Conservation (phyloP, 2,113 vertebrate genomes). For the Chiloscyllium plagiosum region DNA sequence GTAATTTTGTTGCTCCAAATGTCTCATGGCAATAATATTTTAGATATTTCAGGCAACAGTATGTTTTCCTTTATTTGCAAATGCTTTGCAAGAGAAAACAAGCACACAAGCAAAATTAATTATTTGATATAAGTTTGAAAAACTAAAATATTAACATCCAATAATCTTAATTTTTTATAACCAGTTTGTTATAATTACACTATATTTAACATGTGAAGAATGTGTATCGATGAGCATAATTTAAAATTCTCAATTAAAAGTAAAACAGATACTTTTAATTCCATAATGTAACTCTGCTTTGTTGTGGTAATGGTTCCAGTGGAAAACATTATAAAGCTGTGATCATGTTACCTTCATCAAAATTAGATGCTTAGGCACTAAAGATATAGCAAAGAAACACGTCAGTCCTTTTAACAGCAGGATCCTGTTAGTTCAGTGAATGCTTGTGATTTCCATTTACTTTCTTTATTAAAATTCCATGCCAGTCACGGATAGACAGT, state of each 20-base stretch:
- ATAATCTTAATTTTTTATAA: neutral
- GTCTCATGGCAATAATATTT: neutral
- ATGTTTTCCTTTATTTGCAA: neutral
- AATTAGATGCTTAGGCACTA: neutral
- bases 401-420: neutral
- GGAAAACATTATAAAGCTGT: neutral
- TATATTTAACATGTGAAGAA: neutral
- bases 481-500: neutral
- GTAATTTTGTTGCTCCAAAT: neutral
- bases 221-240: neutral
- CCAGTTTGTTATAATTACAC: neutral
- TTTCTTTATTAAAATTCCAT: conserved; percentile 22
- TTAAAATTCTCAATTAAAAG: neutral
- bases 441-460: conserved; percentile 17
- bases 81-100: neutral
- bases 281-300: neutral
- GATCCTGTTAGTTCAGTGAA: neutral
- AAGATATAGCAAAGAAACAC: no score
- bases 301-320: neutral
- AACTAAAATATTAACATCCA: neutral
- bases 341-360: neutral
- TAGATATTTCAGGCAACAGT: neutral
- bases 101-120: neutral
- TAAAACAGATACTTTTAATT: neutral
- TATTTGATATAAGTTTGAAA: neutral